Percentiles rank a stretch among this genome's conserved stretches.
These are phyloP conservation scores for Erpetoichthys calabaricus DNA, from an alignment of 2,797 vertebrate genomes.

Conservation along the genomic window DNA sequence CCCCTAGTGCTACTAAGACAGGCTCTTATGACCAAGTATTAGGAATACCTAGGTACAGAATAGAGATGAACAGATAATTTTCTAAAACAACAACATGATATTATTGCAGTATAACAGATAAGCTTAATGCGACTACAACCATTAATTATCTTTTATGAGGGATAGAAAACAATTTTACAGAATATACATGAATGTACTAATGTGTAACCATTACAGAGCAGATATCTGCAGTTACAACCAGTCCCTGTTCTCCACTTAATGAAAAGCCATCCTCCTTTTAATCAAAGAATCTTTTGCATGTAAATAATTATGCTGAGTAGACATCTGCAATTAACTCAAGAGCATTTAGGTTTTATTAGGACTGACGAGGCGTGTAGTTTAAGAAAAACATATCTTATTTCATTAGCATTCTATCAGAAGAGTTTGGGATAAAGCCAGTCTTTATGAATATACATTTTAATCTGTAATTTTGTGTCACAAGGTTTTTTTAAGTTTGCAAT, in stretches of 20 bases:
- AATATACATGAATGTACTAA: neutral
- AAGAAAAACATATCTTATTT: conserved; percentile 51
- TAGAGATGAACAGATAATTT: no score
- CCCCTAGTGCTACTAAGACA: no score
- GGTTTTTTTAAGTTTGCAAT: no score
- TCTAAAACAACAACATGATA: no score
- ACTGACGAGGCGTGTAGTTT: conserved; percentile 44
- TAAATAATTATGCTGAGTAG: conserved; percentile 37
- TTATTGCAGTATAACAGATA: neutral
- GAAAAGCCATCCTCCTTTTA: conserved; percentile 7
- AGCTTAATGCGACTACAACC: conserved; percentile 11
- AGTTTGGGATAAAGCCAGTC: conserved; percentile 40
- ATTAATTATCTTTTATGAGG: conserved; percentile 16
- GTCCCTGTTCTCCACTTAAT: conserved; percentile 7
- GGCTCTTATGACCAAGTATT: no score
- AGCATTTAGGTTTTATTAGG: conserved; percentile 42
- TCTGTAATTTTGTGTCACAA: conserved; percentile 12
- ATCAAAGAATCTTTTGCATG: conserved; percentile 25
- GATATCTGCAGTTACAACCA: conserved; percentile 5
- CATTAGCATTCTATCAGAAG: conserved; percentile 46
- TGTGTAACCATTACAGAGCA: neutral
- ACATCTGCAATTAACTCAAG: conserved; percentile 46
- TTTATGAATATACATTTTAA: conserved; percentile 13
- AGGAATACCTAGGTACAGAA: no score
- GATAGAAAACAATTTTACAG: conserved; percentile 20